Evolutionary conservation across 2,113 vertebrate genomes (phyloP), one percentile per base, ranked within the genome.

Genomic region (Tilapia sparmanii): DNA sequence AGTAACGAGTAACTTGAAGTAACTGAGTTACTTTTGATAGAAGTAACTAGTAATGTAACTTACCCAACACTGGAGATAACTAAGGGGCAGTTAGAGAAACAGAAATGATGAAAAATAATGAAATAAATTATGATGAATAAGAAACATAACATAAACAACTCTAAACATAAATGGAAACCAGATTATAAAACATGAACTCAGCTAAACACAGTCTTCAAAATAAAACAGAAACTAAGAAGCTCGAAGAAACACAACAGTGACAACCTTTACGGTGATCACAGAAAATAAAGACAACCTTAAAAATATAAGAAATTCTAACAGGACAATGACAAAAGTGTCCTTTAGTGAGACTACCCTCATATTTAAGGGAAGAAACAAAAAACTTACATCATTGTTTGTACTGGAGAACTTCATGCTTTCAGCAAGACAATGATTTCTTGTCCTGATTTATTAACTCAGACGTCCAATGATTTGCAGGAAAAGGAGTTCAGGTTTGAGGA

Each of bases 201-300:
- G n/a, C 63, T 68, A 9, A 19, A 66, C 61, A n/a, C 10, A 4
- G 9, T 35, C 2, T 66, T 5, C 2, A 35, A 66, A 66, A 31
- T 40, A 15, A 40, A 68, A 68, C 33, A 22, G 63, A 68, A 68
- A 35, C 31, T n/a, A 63, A 33, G 31, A 35, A 35, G 6, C 59
- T 7, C 4, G 3, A 5, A 0, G 57, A 61, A 31, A 15, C 26
- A 31, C 12, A 26, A 26, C 54, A 33, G 57, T 59, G 26, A 31
- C 15, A 0, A 59, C 0, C 24, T 57, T 29, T 0, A 29, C 4
- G 13, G 24, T 59, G 8, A 18, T 31, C 8, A 31, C 26, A 31
- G 57, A 26, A 59, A 59, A 59, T 29, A 3, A 29, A 59, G 55
- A 29, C 13, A 16, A 29, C 7, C 13, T 29, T 29, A 59, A 59